A percentile compares a stretch with the other conserved stretches of the same genome.
Evolutionary conservation across 2,888 invertebrate species (phyloP).

Genomic region (Hoplodrina blanda): DNA sequence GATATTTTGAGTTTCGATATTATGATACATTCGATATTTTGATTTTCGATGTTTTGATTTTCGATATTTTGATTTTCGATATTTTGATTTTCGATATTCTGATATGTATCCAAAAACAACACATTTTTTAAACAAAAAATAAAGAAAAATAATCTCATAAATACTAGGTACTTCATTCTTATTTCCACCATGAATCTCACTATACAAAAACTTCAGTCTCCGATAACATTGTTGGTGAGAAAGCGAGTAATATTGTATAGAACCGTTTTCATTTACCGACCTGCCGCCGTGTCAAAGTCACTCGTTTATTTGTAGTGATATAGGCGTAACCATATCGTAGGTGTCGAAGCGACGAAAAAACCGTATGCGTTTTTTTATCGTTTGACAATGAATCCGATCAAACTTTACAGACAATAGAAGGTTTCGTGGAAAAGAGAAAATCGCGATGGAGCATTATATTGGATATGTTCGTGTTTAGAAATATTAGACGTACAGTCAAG

Average conservation of each 20-base stretch:
- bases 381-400: slow-evolving; percentile 14
- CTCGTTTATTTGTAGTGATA: slow-evolving; percentile 36
- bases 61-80: no score
- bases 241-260: slow-evolving; percentile 37
- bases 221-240: slow-evolving; percentile 23
- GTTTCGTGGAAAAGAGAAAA: background rate
- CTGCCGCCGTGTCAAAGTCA: slow-evolving; percentile 38
- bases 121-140: no score
- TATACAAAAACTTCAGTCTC: slow-evolving; percentile 5
- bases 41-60: no score
- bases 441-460: background rate
- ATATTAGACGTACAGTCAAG: no score
- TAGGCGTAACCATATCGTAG: slow-evolving; percentile 21
- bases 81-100: no score
- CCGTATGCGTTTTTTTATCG: slow-evolving; percentile 12
- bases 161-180: no score
- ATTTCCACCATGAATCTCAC: slow-evolving; percentile 1
- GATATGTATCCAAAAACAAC: no score
- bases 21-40: no score
- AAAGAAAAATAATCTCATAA: no score
- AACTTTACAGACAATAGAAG: slow-evolving; percentile 8
- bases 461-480: no score
- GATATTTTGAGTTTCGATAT: no score
- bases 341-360: background rate
- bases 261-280: slow-evolving; percentile 38